Conservation (phyloP, 1,140 invertebrate species). For the Drosophila micromelanica region DNA sequence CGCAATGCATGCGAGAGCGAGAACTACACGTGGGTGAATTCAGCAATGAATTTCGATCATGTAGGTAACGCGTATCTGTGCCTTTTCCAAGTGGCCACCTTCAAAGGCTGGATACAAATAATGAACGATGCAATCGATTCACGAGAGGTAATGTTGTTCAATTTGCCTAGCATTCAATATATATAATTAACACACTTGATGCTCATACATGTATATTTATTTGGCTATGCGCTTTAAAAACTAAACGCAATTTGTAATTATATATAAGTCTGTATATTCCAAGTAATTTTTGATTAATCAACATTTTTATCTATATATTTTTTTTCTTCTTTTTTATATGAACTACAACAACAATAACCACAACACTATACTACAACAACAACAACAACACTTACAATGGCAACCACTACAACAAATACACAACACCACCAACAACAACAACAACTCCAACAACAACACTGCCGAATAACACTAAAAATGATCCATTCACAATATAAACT, state of each 20-base stretch:
- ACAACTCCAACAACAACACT: slow-evolving; percentile 47
- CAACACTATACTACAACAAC: slow-evolving; percentile 54
- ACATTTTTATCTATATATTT: slow-evolving; percentile 73
- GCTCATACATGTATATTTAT: slow-evolving; percentile 22
- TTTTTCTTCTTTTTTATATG: slow-evolving; percentile 79
- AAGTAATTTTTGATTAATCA: slow-evolving; percentile 70
- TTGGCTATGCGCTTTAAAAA: slow-evolving; percentile 44
- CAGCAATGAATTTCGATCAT: slow-evolving; percentile 99
- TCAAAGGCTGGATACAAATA: slow-evolving; percentile 97
- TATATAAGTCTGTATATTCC: slow-evolving; percentile 32
- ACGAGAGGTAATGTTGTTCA: slow-evolving; percentile 89
- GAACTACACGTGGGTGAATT: slow-evolving; percentile 98
- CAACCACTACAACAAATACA: slow-evolving; percentile 40
- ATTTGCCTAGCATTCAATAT: slow-evolving; percentile 29
- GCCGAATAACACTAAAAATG: slow-evolving; percentile 77
- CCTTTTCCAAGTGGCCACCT: slow-evolving; percentile 99
- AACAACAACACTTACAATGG: slow-evolving; percentile 46
- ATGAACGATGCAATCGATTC: slow-evolving; percentile 99
- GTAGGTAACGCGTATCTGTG: slow-evolving; percentile 98
- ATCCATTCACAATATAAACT: slow-evolving; percentile 62
- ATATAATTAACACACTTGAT: slow-evolving; percentile 12
- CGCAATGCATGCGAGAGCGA: slow-evolving; percentile 92
- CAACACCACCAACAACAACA: slow-evolving; percentile 39
- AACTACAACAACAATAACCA: slow-evolving; percentile 47
- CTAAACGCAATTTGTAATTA: slow-evolving; percentile 34